phyloP scores from a whole-genome alignment of 2,888 invertebrate genomes.

The Taenaris catops region DNA sequence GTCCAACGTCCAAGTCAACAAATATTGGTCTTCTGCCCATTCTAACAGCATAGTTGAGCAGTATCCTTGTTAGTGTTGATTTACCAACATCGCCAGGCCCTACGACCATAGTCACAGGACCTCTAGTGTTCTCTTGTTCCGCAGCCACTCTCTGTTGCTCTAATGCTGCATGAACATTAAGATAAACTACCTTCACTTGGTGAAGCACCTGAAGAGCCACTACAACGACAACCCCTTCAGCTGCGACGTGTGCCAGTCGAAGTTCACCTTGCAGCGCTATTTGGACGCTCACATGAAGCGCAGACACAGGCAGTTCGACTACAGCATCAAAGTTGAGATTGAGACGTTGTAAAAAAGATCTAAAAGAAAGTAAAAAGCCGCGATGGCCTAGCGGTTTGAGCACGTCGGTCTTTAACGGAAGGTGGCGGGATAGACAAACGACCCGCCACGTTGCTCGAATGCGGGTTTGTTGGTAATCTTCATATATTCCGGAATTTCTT shows the following conservation, averaged over 20 bases:
- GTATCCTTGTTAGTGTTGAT: slow-evolving; percentile 91
- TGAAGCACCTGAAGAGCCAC: no score
- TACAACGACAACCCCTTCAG: no score
- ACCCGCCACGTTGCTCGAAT: no score
- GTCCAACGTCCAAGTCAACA: slow-evolving; percentile 97
- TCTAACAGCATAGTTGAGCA: slow-evolving; percentile 97
- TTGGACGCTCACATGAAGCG: no score
- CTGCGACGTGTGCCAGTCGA: no score
- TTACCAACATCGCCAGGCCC: slow-evolving; percentile 99
- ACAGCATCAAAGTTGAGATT: no score
- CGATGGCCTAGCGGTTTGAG: no score
- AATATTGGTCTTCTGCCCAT: slow-evolving; percentile 93
- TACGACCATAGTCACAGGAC: slow-evolving; percentile 93
- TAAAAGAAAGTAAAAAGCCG: not conserved
- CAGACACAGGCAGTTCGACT: no score
- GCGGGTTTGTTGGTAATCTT: no score
- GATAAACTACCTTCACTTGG: slow-evolving; percentile 88
- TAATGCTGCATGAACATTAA: slow-evolving; percentile 97
- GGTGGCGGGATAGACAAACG: not conserved
- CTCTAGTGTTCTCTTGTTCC: slow-evolving; percentile 85
- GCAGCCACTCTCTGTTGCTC: slow-evolving; percentile 93
- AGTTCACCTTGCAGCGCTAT: no score
- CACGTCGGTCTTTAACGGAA: no score
- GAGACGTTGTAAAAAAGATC: not conserved
- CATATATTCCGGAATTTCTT: no score